Evolutionary conservation across 2,888 invertebrate genomes (phyloP), one percentile per base, ranked within the genome.

Genomic region (Lithophane socia): DNA sequence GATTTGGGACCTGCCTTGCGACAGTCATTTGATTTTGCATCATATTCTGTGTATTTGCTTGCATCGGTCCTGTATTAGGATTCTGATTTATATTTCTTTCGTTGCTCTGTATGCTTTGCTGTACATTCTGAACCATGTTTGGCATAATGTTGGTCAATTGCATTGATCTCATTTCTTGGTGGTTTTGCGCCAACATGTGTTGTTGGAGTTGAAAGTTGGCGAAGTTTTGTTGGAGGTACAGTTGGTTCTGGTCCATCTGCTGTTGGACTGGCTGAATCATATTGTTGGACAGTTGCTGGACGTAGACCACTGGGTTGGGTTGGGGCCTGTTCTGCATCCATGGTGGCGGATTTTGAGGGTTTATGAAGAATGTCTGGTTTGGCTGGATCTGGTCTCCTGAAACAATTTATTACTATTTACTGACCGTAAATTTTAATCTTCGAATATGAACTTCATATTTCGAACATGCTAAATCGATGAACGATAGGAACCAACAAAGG

Each of bases 341-440:
- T 91, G 96, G 96, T 64, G 96, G 96, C 18, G 94, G 92, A 66
- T 96, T 96, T 83, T 95, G 95, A 4, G 94, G 93, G 80, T 96
- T 96, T 74, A 96, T 92, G 68, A 95, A 91, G 79, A 94, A 92
- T 0, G 94, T 93, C 86, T 96, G 96, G 74, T 94, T 95, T 75
- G 92, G 94, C 76, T 94, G 94, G 42, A 92, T 91, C 84, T 95
- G 95, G 54, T 96, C 95, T 61, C 95, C 96, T 96, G 93, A 42
- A 94, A 94, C 74, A 73, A 63, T 79, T 72, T 75, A 71, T 73
- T 69, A 58, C 74, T 72, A 63, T 69, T 68, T 64, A 83, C 29
- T 64, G n/a, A 63, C 66, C 24, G 37, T 7, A 58, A 67, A 58
- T 61, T 61, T 8, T n/a, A 42, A 54, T 54, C 0, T 24, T 56